Evolutionary conservation across 2,113 vertebrate species (phyloP).

Genomic region (Trochalopteron elliotii): DNA sequence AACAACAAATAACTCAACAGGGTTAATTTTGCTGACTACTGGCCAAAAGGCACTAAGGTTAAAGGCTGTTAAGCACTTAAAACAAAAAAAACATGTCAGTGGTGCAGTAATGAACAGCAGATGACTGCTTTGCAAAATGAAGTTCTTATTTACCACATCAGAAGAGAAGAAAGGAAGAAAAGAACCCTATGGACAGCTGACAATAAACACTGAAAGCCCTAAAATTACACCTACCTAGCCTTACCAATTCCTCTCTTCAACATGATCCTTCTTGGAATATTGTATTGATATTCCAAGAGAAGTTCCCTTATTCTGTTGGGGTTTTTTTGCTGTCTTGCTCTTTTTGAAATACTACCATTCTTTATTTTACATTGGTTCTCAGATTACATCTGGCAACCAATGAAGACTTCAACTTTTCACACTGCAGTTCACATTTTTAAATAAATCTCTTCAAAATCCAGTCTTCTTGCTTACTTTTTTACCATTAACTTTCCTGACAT

Average conservation of each 20-base stretch:
- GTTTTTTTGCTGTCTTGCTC: neutral
- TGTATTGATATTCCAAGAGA: neutral
- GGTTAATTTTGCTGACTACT: neutral
- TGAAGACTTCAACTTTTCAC: neutral
- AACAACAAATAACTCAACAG: neutral
- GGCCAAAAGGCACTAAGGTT: neutral
- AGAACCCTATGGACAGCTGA: neutral
- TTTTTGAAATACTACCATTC: neutral
- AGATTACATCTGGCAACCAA: neutral
- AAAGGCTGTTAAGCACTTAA: neutral
- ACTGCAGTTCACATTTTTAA: neutral
- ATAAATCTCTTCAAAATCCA: neutral
- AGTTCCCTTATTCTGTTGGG: neutral
- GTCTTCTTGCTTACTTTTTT: neutral
- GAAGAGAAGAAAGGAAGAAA: neutral
- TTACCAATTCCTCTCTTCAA: neutral
- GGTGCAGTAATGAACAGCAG: neutral
- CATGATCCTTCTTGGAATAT: neutral
- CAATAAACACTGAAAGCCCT: neutral
- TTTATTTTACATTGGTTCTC: neutral
- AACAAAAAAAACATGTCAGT: neutral
- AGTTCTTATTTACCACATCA: neutral
- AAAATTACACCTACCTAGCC: neutral
- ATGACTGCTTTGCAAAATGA: neutral
- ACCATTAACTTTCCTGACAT: neutral